Evolutionary conservation across 2,113 vertebrate species (phyloP).

Genomic region (Ciconia maguari): DNA sequence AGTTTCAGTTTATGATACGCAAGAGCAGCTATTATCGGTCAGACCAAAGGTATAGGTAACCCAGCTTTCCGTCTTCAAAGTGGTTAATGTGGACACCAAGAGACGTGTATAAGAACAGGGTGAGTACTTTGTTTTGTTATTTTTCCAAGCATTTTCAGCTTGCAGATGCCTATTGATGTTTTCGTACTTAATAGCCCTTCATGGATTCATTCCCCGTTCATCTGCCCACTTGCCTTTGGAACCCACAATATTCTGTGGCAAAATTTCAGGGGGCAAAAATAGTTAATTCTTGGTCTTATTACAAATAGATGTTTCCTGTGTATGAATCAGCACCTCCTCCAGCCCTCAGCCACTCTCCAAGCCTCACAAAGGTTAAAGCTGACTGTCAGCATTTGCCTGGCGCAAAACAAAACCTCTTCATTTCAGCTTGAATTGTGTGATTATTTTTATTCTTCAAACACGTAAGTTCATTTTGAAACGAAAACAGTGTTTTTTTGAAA

Average conservation of each 20-base stretch:
- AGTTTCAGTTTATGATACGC: neutral
- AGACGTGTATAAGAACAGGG: neutral
- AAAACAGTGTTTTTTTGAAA: neutral
- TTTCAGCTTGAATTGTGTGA: neutral
- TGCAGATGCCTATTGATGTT: neutral
- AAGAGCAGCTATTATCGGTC: neutral
- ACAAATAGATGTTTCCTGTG: neutral
- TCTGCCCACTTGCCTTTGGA: constrained; percentile 10
- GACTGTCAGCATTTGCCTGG: neutral
- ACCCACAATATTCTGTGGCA: neutral
- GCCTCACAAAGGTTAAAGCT: neutral
- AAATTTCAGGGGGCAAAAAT: neutral
- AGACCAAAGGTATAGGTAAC: neutral
- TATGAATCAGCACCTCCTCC: neutral
- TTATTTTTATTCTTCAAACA: neutral
- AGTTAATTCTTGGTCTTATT: neutral
- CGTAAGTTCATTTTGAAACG: neutral
- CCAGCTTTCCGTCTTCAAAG: neutral
- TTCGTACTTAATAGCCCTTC: neutral
- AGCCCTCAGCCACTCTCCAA: neutral
- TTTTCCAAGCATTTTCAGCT: neutral
- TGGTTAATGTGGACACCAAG: neutral
- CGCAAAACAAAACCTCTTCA: constrained; percentile 12
- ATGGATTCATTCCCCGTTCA: neutral
- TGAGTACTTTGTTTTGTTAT: neutral